Evolutionary conservation across 2,113 vertebrate genomes (phyloP).

Genomic region (Anoura caudifer): DNA sequence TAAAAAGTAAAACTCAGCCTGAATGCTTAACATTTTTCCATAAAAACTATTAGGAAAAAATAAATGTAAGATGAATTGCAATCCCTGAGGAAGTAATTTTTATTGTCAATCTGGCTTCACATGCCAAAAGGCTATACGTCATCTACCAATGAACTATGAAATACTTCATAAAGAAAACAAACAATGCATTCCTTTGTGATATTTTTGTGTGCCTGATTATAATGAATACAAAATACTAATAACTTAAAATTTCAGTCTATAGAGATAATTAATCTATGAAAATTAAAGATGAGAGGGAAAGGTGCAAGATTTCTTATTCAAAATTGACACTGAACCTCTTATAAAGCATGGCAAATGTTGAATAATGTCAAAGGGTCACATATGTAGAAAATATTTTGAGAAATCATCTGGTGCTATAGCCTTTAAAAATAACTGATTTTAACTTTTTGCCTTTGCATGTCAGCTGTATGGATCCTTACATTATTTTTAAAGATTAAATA

Average conservation of each 20-base stretch:
- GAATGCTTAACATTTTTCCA: background rate
- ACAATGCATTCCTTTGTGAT: background rate
- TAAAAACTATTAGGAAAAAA: background rate
- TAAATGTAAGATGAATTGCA: background rate
- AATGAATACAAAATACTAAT: background rate
- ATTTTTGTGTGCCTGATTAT: background rate
- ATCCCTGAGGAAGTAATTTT: background rate
- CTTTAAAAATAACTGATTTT: background rate
- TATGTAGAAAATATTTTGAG: background rate
- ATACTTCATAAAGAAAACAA: background rate
- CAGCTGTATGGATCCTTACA: background rate
- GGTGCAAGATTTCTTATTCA: background rate
- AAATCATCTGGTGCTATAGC: background rate
- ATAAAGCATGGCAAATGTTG: background rate
- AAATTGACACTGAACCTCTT: background rate
- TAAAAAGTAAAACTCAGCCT: background rate
- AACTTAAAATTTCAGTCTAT: background rate
- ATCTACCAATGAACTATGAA: background rate
- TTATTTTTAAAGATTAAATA: background rate
- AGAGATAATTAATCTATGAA: background rate
- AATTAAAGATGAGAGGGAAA: constrained; percentile 1
- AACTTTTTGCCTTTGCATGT: background rate
- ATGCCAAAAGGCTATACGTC: background rate
- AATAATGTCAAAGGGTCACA: background rate
- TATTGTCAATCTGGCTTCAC: background rate